Percentiles rank a stretch among this genome's conserved stretches.
phyloP scores from a whole-genome alignment of 2,113 vertebrate genomes.

The Stegostoma tigrinum region DNA sequence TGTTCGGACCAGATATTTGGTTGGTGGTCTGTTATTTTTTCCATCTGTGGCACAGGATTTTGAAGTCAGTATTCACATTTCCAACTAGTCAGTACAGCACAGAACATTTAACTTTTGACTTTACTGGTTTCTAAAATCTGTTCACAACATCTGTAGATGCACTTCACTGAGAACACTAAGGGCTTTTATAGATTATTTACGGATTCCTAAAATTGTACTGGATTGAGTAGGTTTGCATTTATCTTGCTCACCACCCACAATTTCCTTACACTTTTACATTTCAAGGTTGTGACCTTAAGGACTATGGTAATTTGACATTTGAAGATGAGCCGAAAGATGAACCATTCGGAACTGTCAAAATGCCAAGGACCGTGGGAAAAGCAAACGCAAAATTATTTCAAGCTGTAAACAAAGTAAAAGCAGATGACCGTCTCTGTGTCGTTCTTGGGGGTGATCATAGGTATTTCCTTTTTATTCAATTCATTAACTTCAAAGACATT shows the following conservation, averaged over 20 bases:
- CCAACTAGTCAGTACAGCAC: background rate
- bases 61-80: background rate
- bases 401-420: slow-evolving; percentile 50
- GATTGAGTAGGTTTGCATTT: background rate
- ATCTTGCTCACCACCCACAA: background rate
- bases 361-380: slow-evolving; percentile 49
- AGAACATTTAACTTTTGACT: background rate
- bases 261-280: background rate
- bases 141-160: background rate
- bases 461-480: slow-evolving; percentile 42
- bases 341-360: slow-evolving; percentile 44
- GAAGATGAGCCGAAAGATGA: slow-evolving; percentile 45
- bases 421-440: slow-evolving; percentile 51
- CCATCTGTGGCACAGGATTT: background rate
- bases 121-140: background rate
- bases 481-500: background rate
- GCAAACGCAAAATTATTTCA: slow-evolving; percentile 54
- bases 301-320: slow-evolving; percentile 61
- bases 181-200: background rate
- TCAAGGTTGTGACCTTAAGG: slow-evolving; percentile 58
- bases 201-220: background rate
- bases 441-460: slow-evolving; percentile 68
- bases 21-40: background rate
- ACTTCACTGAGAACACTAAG: background rate
- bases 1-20: background rate